Conservation (phyloP, 2,888 invertebrate species). For the Noctua comes region DNA sequence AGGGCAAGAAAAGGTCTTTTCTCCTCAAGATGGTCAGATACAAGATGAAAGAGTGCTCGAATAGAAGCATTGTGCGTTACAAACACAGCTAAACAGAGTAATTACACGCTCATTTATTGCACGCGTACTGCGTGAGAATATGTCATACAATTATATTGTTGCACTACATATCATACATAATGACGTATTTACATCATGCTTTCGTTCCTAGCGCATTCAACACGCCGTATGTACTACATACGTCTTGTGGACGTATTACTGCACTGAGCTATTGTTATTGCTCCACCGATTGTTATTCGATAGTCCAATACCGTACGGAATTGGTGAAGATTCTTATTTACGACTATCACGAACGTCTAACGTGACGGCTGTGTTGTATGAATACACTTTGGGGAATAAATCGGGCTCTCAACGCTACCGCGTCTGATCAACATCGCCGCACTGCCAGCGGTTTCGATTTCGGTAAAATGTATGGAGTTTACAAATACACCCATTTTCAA, state of each 20-base stretch:
- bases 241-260: constrained; percentile 24
- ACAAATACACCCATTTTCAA: constrained; percentile 31
- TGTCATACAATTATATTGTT: constrained; percentile 63
- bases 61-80: constrained; percentile 53
- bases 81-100: constrained; percentile 57
- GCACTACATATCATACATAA: constrained; percentile 61
- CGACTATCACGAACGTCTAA: constrained; percentile 40
- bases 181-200: constrained; percentile 57
- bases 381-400: constrained; percentile 49
- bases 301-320: constrained; percentile 44
- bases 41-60: constrained; percentile 51
- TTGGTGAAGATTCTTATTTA: constrained; percentile 57
- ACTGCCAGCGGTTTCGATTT: constrained; percentile 15
- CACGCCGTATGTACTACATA: constrained; percentile 2
- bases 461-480: constrained; percentile 24
- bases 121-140: constrained; percentile 66
- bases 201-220: constrained; percentile 50
- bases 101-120: constrained; percentile 64
- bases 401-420: constrained; percentile 23
- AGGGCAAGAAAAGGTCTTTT: constrained; percentile 39
- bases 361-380: constrained; percentile 37
- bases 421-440: constrained; percentile 25
- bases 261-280: constrained; percentile 47
- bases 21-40: constrained; percentile 52
- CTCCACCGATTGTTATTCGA: constrained; percentile 56